Evolutionary conservation across 2,113 vertebrate genomes (phyloP), one percentile per base, ranked within the genome.

Genomic region (Misgurnus anguillicaudatus): DNA sequence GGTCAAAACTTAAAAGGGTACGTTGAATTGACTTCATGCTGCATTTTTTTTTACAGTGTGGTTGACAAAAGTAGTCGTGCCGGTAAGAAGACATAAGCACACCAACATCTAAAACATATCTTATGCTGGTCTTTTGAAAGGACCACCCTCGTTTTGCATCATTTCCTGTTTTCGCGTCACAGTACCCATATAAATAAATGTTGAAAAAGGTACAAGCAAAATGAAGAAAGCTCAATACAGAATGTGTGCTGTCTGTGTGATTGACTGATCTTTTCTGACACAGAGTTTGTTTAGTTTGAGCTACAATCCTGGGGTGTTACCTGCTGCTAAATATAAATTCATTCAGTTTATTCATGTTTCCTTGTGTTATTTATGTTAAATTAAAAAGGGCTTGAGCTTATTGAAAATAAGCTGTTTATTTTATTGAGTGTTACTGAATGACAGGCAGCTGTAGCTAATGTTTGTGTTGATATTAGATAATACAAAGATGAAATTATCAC

Each of bases 361-460:
- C 24, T 31, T 31, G 24, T 31, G 24, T 31, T 17, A 5, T 74
- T 4, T 47, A 17, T 8, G n/a, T 73, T 13, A 9, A 31, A 9
- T 60, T 14, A 9, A 73, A 64, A 58, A 61, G 39, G 38, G 39
- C 39, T 73, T 73, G 19, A 74, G 19, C 55, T 61, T 19, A 61
- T 9, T 24, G 2, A 24, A 10, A 61, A 61, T 61, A 62, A 62
- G 6, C 13, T 16, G 10, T 31, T 62, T 1, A 11, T 36, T 36
- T 62, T 14, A 62, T 62, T 62, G 17, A n/a, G n/a, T 8, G 14
- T 7, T 9, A 36, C 60, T 14, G 24, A 62, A 6, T 62, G 60
- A 4, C 10, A 61, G 19, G 58, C 58, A 61, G 55, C 14, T 9
- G 19, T 24, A 61, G 21, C 19, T 21, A 61, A 21, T 31, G 9